Evolutionary conservation across 2,113 vertebrate genomes (phyloP), one percentile per base, ranked within the genome.

Genomic region (Pollachius pollachius): DNA sequence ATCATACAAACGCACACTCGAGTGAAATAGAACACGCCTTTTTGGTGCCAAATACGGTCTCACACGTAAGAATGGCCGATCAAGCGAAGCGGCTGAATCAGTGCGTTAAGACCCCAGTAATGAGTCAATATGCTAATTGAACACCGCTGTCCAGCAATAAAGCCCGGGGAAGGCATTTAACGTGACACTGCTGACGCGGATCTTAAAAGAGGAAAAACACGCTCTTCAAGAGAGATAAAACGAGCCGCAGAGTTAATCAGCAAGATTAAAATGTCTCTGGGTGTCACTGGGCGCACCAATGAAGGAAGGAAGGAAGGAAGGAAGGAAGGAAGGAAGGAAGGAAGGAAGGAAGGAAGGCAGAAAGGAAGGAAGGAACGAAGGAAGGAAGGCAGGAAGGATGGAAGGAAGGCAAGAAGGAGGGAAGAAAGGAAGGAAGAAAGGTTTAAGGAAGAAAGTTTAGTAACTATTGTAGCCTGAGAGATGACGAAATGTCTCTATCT

Each of bases 41-140:
- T 48, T 48, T 13, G 41, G 41, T 74, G 73, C 70, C 82, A 60
- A 48, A 48, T 70, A 74, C 67, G 71, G 41, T 74, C 70, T 69
- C 79, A 60, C 70, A 75, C 68, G 71, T 84, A 78, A 71, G 16
- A 86, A 78, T 58, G 15, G 27, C 61, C 62, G 18, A 62, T 71
- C 75, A 86, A 86, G 65, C 78, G 27, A 21, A 12, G 76, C 19
- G 6, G 37, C 71, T 64, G 71, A 69, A 56, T 68, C 34, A 27
- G 48, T 25, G 72, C 72, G 57, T 48, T 61, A 83, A 71, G 69
- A 84, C 73, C 64, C 15, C 67, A 62, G 74, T 71, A 72, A 89
- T 84, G 72, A 87, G 87, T 87, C 84, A 83, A 89, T 88, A 84
- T 79, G 70, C 76, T 83, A 74, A 85, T 79, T 87, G 74, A 85